Evolutionary conservation across 2,113 vertebrate species (phyloP).

Genomic region (Chrysemys picta): DNA sequence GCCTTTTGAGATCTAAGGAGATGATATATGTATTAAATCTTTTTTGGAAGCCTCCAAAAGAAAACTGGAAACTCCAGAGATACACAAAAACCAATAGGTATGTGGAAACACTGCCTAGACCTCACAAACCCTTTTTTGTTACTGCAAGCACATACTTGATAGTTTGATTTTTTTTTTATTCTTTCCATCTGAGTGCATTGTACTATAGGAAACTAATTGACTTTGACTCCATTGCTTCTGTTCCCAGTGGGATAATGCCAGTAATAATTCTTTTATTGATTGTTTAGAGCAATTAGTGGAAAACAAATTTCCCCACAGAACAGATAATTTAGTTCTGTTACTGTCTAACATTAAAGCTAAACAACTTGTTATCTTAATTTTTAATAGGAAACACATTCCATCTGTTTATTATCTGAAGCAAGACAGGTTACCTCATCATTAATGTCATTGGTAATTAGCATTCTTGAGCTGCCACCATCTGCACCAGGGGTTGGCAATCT

Average conservation of each 20-base stretch:
- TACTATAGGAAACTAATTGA: conserved; percentile 70
- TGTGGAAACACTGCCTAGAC: background rate
- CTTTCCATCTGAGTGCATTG: conserved; percentile 48
- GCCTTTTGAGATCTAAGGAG: background rate
- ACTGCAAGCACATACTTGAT: background rate
- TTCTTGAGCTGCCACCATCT: conserved; percentile 45
- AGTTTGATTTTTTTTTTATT: conserved; percentile 33
- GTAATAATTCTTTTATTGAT: conserved; percentile 65
- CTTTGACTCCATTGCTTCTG: conserved; percentile 63
- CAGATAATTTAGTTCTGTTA: conserved; percentile 58
- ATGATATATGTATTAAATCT: background rate
- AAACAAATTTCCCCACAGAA: conserved; percentile 66
- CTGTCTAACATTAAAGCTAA: conserved; percentile 49
- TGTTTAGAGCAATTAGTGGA: conserved; percentile 70
- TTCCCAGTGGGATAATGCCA: conserved; percentile 59
- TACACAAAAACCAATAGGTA: background rate
- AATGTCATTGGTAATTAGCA: conserved; percentile 63
- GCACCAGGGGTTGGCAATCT: conserved; percentile 8
- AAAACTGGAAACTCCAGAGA: background rate
- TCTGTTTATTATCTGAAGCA: conserved; percentile 66
- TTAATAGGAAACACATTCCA: conserved; percentile 54
- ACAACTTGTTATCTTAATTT: conserved; percentile 64
- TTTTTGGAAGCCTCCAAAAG: background rate
- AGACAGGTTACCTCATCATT: conserved; percentile 66
- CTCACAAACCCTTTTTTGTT: background rate